A percentile compares a stretch with the other conserved stretches of the same genome.
phyloP scores from a whole-genome alignment of 2,888 invertebrate species.

The Drosophila rellima region DNA sequence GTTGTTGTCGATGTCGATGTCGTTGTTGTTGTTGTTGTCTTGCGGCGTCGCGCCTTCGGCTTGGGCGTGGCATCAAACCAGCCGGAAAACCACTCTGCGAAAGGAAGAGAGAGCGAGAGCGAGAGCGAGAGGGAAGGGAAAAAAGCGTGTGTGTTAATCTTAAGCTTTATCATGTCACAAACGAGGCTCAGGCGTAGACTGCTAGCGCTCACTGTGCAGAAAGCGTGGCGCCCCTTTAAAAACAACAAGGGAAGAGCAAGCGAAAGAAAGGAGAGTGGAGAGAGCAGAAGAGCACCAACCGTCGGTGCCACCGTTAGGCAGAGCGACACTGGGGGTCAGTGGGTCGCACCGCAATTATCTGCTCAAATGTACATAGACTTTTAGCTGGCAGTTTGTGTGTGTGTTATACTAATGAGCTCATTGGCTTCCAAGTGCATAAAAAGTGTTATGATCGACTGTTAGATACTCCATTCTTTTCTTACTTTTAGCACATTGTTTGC shows the following conservation, averaged over 20 bases:
- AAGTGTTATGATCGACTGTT: not conserved
- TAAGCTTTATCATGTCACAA: slow-evolving; percentile 1
- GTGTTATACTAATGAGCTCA: not conserved
- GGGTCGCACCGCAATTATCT: slow-evolving; percentile 31
- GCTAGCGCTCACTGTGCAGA: slow-evolving; percentile 43
- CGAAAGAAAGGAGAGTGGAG: not conserved
- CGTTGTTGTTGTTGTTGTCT: slow-evolving; percentile 76
- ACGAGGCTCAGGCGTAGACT: slow-evolving; percentile 5
- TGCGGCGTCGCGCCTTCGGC: slow-evolving; percentile 69
- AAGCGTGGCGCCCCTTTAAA: slow-evolving; percentile 37
- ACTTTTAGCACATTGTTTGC: no score
- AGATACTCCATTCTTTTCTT: no score
- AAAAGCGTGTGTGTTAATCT: slow-evolving; percentile 15
- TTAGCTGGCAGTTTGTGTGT: slow-evolving; percentile 9
- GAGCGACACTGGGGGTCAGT: slow-evolving; percentile 36
- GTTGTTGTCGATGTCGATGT: slow-evolving; percentile 68
- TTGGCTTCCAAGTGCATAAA: not conserved
- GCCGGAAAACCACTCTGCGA: slow-evolving; percentile 86
- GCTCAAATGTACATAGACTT: slow-evolving; percentile 1
- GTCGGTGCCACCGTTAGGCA: slow-evolving; percentile 33
- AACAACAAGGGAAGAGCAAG: not conserved
- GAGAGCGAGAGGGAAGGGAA: not conserved
- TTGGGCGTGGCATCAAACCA: slow-evolving; percentile 86
- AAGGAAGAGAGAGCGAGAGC: not conserved
- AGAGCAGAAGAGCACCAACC: slow-evolving; percentile 11